Evolutionary conservation across 2,797 vertebrate genomes (phyloP).

Genomic region (Saguinus oedipus): DNA sequence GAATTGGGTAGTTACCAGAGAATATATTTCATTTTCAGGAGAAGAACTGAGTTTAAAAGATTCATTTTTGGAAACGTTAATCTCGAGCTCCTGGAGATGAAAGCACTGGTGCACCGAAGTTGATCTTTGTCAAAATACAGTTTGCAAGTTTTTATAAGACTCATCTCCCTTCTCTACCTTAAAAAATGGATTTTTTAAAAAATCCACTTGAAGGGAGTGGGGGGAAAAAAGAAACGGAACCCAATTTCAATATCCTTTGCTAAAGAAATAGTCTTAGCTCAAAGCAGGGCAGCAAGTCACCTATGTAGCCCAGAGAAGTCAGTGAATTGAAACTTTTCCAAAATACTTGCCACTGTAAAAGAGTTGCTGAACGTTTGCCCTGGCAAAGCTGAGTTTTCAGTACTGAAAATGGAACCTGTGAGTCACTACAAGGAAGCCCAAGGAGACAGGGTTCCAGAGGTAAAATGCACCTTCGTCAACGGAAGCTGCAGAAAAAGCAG

Average conservation of each 20-base stretch:
- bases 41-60: background rate
- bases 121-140: background rate
- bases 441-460: background rate
- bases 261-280: background rate
- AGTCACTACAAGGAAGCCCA: background rate
- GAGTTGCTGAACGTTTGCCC: background rate
- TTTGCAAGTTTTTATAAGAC: background rate
- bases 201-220: background rate
- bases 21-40: background rate
- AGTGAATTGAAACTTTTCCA: background rate
- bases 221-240: background rate
- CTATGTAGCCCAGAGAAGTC: background rate
- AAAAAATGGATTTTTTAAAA: background rate
- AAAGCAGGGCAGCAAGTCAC: background rate
- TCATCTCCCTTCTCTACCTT: background rate
- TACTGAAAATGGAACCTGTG: constrained; percentile 12
- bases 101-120: background rate
- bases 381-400: background rate
- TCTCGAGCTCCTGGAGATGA: background rate
- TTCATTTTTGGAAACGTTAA: background rate
- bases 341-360: background rate
- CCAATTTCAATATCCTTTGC: background rate
- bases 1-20: background rate
- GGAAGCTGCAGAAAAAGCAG: background rate
- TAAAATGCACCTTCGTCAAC: background rate